phyloP scores from a whole-genome alignment of 2,797 vertebrate species.

The Eurystomus glaucurus region DNA sequence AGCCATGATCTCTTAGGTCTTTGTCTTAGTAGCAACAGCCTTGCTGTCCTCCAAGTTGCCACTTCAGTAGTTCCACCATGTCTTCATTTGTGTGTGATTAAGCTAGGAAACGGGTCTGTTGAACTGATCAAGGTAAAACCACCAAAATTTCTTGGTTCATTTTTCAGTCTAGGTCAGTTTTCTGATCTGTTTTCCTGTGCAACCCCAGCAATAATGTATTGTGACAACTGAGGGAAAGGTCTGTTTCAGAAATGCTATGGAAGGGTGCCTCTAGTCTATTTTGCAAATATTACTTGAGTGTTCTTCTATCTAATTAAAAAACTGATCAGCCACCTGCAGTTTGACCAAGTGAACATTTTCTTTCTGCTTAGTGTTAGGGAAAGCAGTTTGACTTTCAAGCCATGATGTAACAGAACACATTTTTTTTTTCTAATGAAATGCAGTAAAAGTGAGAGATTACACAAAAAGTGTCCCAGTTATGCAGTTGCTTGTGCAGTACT shows the following conservation, averaged over 20 bases:
- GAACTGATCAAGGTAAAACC: not conserved
- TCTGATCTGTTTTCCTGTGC: not conserved
- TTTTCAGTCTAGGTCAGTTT: not conserved
- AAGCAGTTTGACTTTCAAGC: not conserved
- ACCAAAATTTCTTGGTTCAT: not conserved
- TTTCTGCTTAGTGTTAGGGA: not conserved
- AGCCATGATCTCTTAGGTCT: not conserved
- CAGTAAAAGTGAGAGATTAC: not conserved
- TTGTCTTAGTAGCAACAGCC: not conserved
- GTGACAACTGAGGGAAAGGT: not conserved
- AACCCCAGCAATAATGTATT: not conserved
- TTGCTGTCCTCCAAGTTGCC: not conserved
- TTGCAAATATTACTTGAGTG: not conserved
- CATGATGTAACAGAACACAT: rapidly evolving
- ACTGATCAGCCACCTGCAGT: not conserved
- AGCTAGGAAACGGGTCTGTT: not conserved
- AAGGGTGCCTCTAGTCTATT: not conserved
- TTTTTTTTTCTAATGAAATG: not conserved
- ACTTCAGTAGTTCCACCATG: not conserved
- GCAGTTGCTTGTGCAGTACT: rapidly evolving
- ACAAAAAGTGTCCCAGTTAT: not conserved
- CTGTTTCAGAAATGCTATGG: not conserved
- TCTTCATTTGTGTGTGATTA: not conserved
- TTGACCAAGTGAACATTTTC: not conserved
- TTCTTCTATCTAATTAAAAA: not conserved